phyloP scores from a whole-genome alignment of 1,140 invertebrate species.

The Helicoverpa zea region DNA sequence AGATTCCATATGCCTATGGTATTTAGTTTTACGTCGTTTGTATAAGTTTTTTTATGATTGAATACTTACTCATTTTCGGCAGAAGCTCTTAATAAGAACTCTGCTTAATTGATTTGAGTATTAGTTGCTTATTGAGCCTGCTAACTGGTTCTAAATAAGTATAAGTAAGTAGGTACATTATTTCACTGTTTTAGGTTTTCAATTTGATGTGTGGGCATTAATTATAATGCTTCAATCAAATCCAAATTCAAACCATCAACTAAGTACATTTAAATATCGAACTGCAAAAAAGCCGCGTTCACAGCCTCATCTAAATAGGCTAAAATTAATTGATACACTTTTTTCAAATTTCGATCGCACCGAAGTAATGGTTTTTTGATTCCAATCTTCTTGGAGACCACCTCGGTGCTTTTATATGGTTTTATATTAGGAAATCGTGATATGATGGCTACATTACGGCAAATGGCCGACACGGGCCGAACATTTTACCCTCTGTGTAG shows the following conservation, averaged over 20 bases:
- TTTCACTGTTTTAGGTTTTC: too few species aligned
- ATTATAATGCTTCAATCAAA: too few species aligned
- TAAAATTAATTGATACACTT: conserved; percentile 26
- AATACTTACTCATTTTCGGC: neutral
- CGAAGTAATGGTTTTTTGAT: conserved; percentile 5
- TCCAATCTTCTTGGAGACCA: conserved; percentile 45
- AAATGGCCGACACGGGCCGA: conserved; percentile 40
- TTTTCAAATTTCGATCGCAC: conserved; percentile 5
- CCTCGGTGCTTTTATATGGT: conserved; percentile 49
- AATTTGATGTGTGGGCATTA: too few species aligned
- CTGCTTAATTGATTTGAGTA: neutral
- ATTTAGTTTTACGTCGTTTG: conserved; percentile 26
- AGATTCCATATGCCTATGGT: neutral
- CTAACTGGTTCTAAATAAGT: too few species aligned
- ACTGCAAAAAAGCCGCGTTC: neutral
- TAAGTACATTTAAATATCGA: neutral
- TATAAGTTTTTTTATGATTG: conserved; percentile 9
- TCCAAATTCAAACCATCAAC: too few species aligned
- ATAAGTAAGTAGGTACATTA: too few species aligned
- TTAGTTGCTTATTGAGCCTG: too few species aligned
- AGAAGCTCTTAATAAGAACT: neutral
- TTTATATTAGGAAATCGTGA: conserved; percentile 56
- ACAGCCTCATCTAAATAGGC: neutral
- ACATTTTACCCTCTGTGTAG: conserved; percentile 37
- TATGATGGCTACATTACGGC: conserved; percentile 54